Percentiles rank a stretch among this genome's conserved stretches.
Conservation (phyloP, 2,888 invertebrate species). For the Thera obeliscata region DNA sequence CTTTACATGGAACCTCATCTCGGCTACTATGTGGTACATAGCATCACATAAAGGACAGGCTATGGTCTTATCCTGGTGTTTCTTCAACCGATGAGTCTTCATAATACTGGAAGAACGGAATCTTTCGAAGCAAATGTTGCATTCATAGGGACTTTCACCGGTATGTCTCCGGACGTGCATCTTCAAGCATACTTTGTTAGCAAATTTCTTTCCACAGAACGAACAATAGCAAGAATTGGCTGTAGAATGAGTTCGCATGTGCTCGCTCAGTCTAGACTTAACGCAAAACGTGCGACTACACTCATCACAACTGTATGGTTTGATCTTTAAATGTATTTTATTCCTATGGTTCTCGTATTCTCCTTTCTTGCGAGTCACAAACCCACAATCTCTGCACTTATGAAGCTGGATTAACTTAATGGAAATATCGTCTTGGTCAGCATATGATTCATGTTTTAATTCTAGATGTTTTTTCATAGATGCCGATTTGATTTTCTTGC, state of each 20-base stretch:
- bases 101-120: conserved; percentile 59
- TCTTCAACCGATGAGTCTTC: conserved; percentile 56
- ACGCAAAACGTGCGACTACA: conserved; percentile 46
- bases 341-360: conserved; percentile 40
- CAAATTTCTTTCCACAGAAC: conserved; percentile 54
- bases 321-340: conserved; percentile 38
- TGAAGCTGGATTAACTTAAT: neutral
- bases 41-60: conserved; percentile 55
- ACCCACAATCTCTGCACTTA: conserved; percentile 32
- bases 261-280: conserved; percentile 50
- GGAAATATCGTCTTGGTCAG: neutral
- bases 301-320: conserved; percentile 34
- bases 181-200: conserved; percentile 55
- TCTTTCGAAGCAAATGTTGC: conserved; percentile 55
- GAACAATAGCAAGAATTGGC: conserved; percentile 49
- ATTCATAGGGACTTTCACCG: conserved; percentile 56
- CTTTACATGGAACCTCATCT: conserved; percentile 60
- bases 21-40: conserved; percentile 55
- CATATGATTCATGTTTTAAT: conserved; percentile 39
- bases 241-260: conserved; percentile 47
- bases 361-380: conserved; percentile 22
- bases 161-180: conserved; percentile 60
- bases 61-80: conserved; percentile 55
- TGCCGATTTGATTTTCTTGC: conserved; percentile 45
- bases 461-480: conserved; percentile 54